Percentiles rank a stretch among this genome's conserved stretches.
Evolutionary conservation across 2,888 invertebrate genomes (phyloP).

Genomic region (Metallyticus violacea): DNA sequence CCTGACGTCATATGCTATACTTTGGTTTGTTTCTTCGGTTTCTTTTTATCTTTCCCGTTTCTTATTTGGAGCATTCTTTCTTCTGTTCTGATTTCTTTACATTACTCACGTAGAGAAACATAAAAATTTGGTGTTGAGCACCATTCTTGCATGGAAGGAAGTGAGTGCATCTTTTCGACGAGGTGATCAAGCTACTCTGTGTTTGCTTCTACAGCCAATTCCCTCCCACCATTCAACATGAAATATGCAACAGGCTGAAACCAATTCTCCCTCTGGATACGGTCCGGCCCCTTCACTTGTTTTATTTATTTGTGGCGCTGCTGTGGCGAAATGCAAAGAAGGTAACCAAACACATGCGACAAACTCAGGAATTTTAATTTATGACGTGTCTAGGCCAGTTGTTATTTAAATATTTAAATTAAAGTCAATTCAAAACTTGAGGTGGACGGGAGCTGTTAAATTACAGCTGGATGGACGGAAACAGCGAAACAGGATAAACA

Average conservation of each 20-base stretch:
- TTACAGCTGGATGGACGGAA: background rate
- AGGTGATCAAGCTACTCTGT: no score
- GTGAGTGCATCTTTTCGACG: background rate
- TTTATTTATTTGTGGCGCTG: background rate
- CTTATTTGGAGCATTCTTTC: background rate
- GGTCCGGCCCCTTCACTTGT: background rate
- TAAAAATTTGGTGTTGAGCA: background rate
- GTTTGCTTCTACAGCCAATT: background rate
- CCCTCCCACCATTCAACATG: background rate
- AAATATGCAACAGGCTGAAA: background rate
- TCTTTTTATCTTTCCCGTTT: background rate
- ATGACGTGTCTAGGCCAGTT: background rate
- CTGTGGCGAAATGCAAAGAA: background rate
- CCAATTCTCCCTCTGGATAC: background rate
- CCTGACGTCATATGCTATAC: background rate
- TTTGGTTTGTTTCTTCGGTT: background rate
- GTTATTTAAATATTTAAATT: background rate
- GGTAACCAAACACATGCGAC: background rate
- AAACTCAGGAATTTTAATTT: background rate
- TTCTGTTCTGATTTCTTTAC: no score
- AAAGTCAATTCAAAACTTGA: background rate
- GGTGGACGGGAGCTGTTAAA: background rate
- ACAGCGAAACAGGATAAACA: background rate
- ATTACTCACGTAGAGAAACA: background rate
- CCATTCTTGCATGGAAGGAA: background rate